Base-by-base conservation (phyloP, 1,140 invertebrate species). In the Myzus persicae region DNA sequence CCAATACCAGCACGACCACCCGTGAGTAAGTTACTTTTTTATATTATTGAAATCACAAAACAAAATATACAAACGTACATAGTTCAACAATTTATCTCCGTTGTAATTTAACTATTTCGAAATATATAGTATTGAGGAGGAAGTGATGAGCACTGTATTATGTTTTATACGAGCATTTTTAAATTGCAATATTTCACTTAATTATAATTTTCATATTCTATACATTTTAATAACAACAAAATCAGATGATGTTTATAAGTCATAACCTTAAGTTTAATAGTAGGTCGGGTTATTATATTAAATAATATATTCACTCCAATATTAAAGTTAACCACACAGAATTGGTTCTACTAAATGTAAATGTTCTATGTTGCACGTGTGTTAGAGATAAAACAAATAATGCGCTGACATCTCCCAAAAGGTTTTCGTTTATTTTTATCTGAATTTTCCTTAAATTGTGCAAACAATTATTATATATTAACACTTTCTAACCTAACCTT, bases 331-430 rank as follows among this genome's bases (percentile, higher is more conserved):
- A 67, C 5, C n/a, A 2, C 59, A 18, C 31, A 67, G 11, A 1
- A 67, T 67, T 67, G 4, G 11, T n/a, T 67, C 11, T n/a, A n/a
- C 11, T 67, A 1, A n/a, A n/a, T 14, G 4, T 0, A 67, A 67
- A 4, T 67, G 14, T 4, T 4, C 4, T 18, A n/a, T 67, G 4
- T n/a, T n/a, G 3, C 11, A 14, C 4, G 0, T n/a, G 14, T 1
- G 4, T 18, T 18, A 18, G 59, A 67, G 3, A 67, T 18, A 1
- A 76, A 76, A 76, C 14, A n/a, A 67, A 67, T 18, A 76, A 5
- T 76, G 14, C 4, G 1, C 7, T 76, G 31, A 76, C 31, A 76
- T n/a, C 9, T 1, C 31, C 14, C 36, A 6, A 24, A n/a, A 11
- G 0, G 11, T 67, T 67, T 67, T 51, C 7, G 20, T 22, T 6